Evolutionary conservation across 1,140 invertebrate species (phyloP), one percentile per base, ranked within the genome.

Genomic region (Maconellicoccus hirsutus): DNA sequence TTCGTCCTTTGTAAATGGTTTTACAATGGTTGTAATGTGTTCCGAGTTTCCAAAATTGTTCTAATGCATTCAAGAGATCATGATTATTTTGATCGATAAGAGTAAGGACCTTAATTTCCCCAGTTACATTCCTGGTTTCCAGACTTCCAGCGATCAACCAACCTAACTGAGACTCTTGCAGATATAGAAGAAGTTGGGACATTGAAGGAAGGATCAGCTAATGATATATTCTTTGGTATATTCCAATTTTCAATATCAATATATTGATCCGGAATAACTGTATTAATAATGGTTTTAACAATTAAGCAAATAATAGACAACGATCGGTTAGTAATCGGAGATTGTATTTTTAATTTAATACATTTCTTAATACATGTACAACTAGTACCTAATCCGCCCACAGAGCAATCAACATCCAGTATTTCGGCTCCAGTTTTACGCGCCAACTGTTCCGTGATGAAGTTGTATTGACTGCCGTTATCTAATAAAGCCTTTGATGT

Each of bases 201-300:
- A 39, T 71, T 63, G n/a, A 71, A 71, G 3, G n/a, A 23, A 22
- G 71, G 71, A 27, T 71, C 71, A 16, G 71, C 71, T 3, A 71
- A 12, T 0, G 14, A n/a, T 0, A 71, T 26, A 23, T 71, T 12
- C 19, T 16, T 23, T 8, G 71, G 71, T 1, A 71, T 4, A 1
- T 39, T 42, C 0, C 59, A 61, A 61, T 6, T 6, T 7, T 6
- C 4, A 61, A 61, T 19, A 7, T 16, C 16, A 61, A 8, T 10
- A 61, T 19, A 61, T 61, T 61, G 16, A 19, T 22, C 4, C 4
- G 59, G 59, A 38, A 38, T 14, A 6, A 61, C 14, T 61, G 21
- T 10, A 22, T 61, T 22, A 8, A 61, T 61, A 61, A 61, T 61
- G 4, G 14, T 6, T 10, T 61, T 19, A 19, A 61, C 59, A 19